phyloP scores from a whole-genome alignment of 1,140 invertebrate species.

The Zaprionus lachaisei region DNA sequence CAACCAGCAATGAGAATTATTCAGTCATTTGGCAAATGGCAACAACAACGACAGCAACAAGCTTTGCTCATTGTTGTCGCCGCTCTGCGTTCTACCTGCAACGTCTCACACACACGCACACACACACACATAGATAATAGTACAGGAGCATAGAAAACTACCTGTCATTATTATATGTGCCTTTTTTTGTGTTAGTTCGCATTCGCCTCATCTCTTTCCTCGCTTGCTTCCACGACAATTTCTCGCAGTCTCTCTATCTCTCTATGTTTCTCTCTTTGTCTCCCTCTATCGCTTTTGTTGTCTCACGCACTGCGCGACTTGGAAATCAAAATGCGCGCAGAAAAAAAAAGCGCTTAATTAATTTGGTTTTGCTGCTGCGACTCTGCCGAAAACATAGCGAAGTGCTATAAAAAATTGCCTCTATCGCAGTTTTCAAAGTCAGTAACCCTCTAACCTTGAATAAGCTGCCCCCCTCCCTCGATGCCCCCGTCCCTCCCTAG shows the following conservation, averaged over 20 bases:
- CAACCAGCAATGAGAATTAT: slow-evolving; percentile 68
- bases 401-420: slow-evolving; percentile 55
- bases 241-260: slow-evolving; percentile 11
- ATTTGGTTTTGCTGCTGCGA: slow-evolving; percentile 50
- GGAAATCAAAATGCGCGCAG: slow-evolving; percentile 63
- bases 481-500: too few species aligned
- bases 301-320: slow-evolving; percentile 65
- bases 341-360: slow-evolving; percentile 68
- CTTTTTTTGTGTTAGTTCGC: slow-evolving; percentile 51
- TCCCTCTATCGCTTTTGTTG: slow-evolving; percentile 13
- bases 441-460: slow-evolving; percentile 84
- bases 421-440: slow-evolving; percentile 82
- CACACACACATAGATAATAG: slow-evolving; percentile 36
- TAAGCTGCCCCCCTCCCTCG: not conserved
- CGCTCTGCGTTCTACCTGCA: slow-evolving; percentile 65
- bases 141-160: slow-evolving; percentile 69
- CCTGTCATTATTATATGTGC: slow-evolving; percentile 76
- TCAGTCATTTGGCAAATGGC: slow-evolving; percentile 58
- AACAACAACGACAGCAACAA: slow-evolving; percentile 40
- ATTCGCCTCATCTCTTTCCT: slow-evolving; percentile 27
- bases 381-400: slow-evolving; percentile 28
- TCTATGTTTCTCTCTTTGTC: not conserved
- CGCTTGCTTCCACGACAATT: not conserved
- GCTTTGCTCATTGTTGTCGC: slow-evolving; percentile 37
- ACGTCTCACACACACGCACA: slow-evolving; percentile 60